Evolutionary conservation across 2,888 invertebrate genomes (phyloP).

Genomic region (Philereme transversata): DNA sequence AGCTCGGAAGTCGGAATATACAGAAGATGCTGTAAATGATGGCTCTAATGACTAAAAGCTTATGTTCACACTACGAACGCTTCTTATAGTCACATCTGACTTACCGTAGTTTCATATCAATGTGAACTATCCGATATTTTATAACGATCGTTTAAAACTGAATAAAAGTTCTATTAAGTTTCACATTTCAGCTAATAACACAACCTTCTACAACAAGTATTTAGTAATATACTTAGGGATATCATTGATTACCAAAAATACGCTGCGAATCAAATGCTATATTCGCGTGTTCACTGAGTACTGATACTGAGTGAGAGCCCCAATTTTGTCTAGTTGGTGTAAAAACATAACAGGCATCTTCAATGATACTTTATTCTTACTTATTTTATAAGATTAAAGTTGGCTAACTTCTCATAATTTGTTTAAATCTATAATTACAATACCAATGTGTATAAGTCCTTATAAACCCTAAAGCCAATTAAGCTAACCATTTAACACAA

Average conservation of each 20-base stretch:
- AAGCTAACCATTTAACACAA: conserved; percentile 20
- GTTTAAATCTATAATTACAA: conserved; percentile 12
- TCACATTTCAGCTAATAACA: conserved; percentile 64
- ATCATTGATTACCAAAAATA: conserved; percentile 1
- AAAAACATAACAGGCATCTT: conserved; percentile 12
- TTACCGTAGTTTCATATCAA: conserved; percentile 75
- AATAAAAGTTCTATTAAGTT: conserved; percentile 53
- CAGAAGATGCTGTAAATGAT: conserved; percentile 69
- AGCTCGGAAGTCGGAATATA: conserved; percentile 57
- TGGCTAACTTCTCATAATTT: conserved; percentile 10
- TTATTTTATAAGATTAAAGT: neutral
- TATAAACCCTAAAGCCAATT: conserved; percentile 29
- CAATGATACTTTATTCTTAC: neutral
- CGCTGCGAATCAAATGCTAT: neutral
- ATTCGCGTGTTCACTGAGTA: conserved; percentile 11
- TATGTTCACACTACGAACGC: conserved; percentile 70
- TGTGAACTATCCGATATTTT: conserved; percentile 68
- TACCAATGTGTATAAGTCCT: conserved; percentile 19
- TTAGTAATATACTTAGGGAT: neutral
- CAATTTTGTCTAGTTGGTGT: conserved; percentile 6
- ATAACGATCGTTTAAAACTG: conserved; percentile 42
- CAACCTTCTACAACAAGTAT: conserved; percentile 22
- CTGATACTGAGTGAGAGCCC: neutral
- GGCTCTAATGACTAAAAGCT: conserved; percentile 75
- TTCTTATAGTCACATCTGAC: conserved; percentile 69